These are phyloP conservation scores for Aradophagus sp. DNA, from an alignment of 1,140 invertebrate species.

Conservation along the genomic window DNA sequence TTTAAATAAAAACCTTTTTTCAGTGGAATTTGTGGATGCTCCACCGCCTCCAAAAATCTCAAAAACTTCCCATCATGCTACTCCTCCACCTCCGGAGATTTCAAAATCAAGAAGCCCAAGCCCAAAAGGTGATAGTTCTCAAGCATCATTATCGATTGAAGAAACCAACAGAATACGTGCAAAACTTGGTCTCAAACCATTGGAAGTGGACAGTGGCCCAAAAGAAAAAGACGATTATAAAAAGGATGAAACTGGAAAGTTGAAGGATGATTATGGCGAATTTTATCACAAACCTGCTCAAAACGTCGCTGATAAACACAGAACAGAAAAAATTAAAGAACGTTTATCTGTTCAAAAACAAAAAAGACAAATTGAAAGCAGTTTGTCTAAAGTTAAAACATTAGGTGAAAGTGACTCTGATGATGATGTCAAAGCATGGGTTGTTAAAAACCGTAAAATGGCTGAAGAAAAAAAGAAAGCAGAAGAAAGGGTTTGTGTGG, in stretches of 20 bases:
- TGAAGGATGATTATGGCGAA: constrained; percentile 89
- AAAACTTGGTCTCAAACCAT: constrained; percentile 94
- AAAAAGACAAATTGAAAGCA: constrained; percentile 84
- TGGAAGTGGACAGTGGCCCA: constrained; percentile 80
- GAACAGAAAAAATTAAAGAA: constrained; percentile 88
- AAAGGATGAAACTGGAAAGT: constrained; percentile 74
- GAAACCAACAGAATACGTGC: constrained; percentile 94
- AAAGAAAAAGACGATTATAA: constrained; percentile 64
- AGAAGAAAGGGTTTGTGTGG: constrained; percentile 83
- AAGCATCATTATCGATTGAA: constrained; percentile 85
- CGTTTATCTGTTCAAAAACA: constrained; percentile 86
- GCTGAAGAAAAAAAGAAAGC: constrained; percentile 90
- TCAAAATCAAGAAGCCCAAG: constrained; percentile 64
- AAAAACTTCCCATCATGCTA: constrained; percentile 63
- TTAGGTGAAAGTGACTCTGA: constrained; percentile 86
- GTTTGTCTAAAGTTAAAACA: constrained; percentile 77
- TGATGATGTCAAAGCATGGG: constrained; percentile 85
- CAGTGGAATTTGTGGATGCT: constrained; percentile 70
- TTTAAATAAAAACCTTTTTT: too few relatives aligned
- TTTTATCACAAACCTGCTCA: constrained; percentile 94
- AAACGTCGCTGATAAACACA: constrained; percentile 85
- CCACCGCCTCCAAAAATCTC: constrained; percentile 72
- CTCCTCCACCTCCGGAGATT: constrained; percentile 72
- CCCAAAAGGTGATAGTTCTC: constrained; percentile 71
- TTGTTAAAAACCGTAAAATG: constrained; percentile 85